Evolutionary conservation across 2,113 vertebrate species (phyloP).

Genomic region (Cyanistes caeruleus): DNA sequence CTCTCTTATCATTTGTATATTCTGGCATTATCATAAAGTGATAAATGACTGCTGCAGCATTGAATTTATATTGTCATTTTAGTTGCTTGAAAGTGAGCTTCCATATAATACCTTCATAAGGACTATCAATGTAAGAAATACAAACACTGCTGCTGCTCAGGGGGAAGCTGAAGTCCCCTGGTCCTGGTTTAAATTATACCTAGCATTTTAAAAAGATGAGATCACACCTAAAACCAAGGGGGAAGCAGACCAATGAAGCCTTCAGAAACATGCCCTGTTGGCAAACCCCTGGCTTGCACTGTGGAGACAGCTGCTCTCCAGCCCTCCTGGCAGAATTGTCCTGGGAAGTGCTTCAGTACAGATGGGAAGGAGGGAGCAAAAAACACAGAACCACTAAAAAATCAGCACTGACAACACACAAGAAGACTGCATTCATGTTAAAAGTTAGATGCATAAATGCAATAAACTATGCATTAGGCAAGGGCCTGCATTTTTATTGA

Average conservation of each 20-base stretch:
- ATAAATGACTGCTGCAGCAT: background rate
- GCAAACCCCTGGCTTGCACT: conserved; percentile 47
- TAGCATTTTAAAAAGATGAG: background rate
- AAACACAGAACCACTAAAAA: background rate
- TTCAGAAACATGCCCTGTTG: conserved; percentile 39
- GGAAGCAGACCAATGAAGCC: conserved; percentile 4
- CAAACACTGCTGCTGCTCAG: background rate
- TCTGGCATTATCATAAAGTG: conserved; percentile 5
- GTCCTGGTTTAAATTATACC: background rate
- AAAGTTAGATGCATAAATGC: background rate
- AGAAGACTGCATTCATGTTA: background rate
- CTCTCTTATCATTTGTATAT: conserved; percentile 24
- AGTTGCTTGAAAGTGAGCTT: conserved; percentile 11
- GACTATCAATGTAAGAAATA: background rate
- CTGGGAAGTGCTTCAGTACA: conserved; percentile 12
- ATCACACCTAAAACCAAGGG: background rate
- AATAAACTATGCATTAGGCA: background rate
- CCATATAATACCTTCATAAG: conserved; percentile 7
- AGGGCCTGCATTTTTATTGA: background rate
- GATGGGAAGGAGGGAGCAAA: conserved; percentile 54
- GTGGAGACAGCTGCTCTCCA: conserved; percentile 70
- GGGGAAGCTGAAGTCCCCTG: background rate
- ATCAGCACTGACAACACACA: background rate
- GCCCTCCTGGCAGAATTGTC: conserved; percentile 65
- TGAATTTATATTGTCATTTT: conserved; percentile 26